phyloP scores from a whole-genome alignment of 2,113 vertebrate genomes.

The Melanotaenia duboulayi region DNA sequence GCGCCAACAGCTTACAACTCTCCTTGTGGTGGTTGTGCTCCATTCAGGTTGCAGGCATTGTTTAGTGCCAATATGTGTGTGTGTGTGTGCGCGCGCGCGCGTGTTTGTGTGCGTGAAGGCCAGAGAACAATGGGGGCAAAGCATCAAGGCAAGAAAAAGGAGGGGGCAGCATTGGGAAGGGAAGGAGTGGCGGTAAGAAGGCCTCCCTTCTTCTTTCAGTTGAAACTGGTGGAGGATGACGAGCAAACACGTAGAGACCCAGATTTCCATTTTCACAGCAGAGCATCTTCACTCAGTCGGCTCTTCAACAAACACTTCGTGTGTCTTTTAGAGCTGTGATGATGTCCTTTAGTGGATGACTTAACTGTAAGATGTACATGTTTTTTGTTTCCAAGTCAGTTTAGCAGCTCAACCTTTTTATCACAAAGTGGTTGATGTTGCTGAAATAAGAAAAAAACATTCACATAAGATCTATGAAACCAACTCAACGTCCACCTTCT shows the following conservation, averaged over 20 bases:
- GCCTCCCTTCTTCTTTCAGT: neutral
- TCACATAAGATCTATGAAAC: too few species aligned
- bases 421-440: too few species aligned
- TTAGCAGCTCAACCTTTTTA: too few species aligned
- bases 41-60: conserved; percentile 65
- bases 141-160: conserved; percentile 31
- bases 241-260: neutral
- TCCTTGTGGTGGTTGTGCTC: conserved; percentile 43
- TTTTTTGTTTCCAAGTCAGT: too few species aligned
- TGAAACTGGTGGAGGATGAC: too few species aligned
- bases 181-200: neutral
- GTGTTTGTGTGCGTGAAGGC: conserved; percentile 33
- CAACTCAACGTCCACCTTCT: too few species aligned
- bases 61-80: conserved; percentile 1
- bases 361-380: too few species aligned
- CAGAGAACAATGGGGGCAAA: conserved; percentile 67
- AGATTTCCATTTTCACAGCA: neutral
- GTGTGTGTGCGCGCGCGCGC: neutral
- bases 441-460: too few species aligned
- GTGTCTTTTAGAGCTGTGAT: too few species aligned
- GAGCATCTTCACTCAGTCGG: too few species aligned
- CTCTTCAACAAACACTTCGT: too few species aligned
- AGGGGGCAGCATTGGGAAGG: neutral
- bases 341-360: too few species aligned
- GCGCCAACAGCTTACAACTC: conserved; percentile 55